Evolutionary conservation across 2,113 vertebrate species (phyloP), one percentile per base, ranked within the genome.

Genomic region (Vulpes vulpes): DNA sequence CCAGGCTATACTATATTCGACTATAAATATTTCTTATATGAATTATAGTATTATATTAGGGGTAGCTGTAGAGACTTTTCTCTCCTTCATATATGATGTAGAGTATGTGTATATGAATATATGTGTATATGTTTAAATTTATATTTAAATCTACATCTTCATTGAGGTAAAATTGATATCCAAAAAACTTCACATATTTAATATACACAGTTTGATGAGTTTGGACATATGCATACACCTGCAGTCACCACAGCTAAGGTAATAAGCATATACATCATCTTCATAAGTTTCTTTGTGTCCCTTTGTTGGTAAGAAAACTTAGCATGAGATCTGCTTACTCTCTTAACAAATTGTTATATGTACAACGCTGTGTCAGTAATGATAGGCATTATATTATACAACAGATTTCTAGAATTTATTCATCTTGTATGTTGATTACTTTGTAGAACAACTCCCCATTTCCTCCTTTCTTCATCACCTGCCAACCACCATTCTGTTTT

Each of bases 11-110:
- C 30, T 55, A 19, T 76, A 20, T 90, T 86, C 80, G 20, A 64
- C 89, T 60, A 43, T 65, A 82, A 82, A n/a, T 69, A 91, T 93
- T 95, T 97, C 43, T 69, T 71, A 65, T 2, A 89, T 16, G 25
- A 71, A 7, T 53, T 71, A 38, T 71, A 64, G 81, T 51, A 89
- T 59, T 89, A 62, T 57, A 86, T 86, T 94, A 90, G 49, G 73
- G 32, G 49, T 94, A 84, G 69, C 25, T 78, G 0, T 5, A 67
- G 32, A 43, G 51, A 85, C 38, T 85, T 64, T 11, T 7, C 1
- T 71, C 8, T 30, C 38, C 19, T 69, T 6, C 32, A 2, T 59
- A 55, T 53, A 19, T 74, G 30, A 5, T 89, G 8, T 32, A 16
- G 20, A 19, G 10, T 69, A 5, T 27, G 12, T 87, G 25, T 82